Evolutionary conservation across 2,113 vertebrate species (phyloP), one percentile per base, ranked within the genome.

Genomic region (Tragelaphus imberbis): DNA sequence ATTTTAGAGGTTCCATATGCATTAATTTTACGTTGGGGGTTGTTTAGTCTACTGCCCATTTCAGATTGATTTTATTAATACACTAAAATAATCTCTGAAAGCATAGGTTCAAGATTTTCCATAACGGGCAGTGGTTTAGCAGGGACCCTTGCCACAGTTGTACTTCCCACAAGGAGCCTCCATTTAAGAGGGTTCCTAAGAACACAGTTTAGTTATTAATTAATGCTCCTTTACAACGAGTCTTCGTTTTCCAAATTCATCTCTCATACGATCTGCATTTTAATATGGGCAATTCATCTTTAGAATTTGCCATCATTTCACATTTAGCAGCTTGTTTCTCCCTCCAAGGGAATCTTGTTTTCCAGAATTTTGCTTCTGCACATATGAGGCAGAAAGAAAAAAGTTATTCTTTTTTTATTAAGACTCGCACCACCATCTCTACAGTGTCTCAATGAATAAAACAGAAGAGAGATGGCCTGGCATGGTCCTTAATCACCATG

Each of bases 241-340:
- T 61, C 33, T 53, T 68, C 2, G 6, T 49, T 17, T 13, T 84
- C 36, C 30, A 56, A 61, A 88, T 77, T 80, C 28, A 59, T 44
- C 16, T 71, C 21, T 55, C 58, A 59, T 59, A 65, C 0, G 0
- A 17, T 28, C 58, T 30, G 17, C 9, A 15, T 56, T 96, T 47
- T 51, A 82, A 79, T 25, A n/a, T 2, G 71, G 25, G 44, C 30
- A 77, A 63, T 80, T 47, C 47, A 7, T 30, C 61, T 95, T 91
- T 86, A 84, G 94, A 82, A 68, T 88, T 87, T 92, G n/a, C 56
- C 90, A 19, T 94, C 58, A 51, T 7, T 75, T 95, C 49, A 28
- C 25, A 91, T 27, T 75, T 47, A 77, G 23, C 58, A 71, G 36
- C 68, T 85, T 93, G 13, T 58, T 84, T 82, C n/a, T 87, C 6